Percentiles rank a stretch among this genome's conserved stretches.
These are phyloP conservation scores for Chaunax sp. DNA, from an alignment of 2,797 vertebrate genomes.

Conservation along the genomic window DNA sequence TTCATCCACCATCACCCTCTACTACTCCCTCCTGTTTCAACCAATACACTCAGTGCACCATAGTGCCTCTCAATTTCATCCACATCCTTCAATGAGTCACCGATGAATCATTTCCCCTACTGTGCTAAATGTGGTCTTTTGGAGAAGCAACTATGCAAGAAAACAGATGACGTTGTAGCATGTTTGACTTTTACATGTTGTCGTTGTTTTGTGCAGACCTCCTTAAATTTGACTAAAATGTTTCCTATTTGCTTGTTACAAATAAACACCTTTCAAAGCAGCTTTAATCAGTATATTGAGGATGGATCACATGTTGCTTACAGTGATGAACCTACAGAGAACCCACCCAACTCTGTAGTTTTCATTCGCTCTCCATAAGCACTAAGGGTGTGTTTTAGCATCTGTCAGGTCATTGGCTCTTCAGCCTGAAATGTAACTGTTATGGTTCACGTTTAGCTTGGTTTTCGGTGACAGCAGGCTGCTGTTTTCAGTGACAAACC, in stretches of 20 bases:
- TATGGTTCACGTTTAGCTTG: background rate
- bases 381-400: background rate
- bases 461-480: background rate
- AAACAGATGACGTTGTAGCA: background rate
- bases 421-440: background rate
- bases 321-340: too few relatives aligned
- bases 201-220: background rate
- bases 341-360: too few relatives aligned
- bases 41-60: slow-evolving; percentile 1
- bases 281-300: background rate
- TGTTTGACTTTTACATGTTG: background rate
- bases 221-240: too few relatives aligned
- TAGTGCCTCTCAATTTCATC: slow-evolving; percentile 28
- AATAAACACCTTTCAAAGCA: background rate
- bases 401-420: background rate
- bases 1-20: slow-evolving; percentile 35
- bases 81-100: slow-evolving; percentile 21
- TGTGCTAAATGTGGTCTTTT: background rate
- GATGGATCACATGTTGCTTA: background rate
- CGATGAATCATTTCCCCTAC: slow-evolving; percentile 24
- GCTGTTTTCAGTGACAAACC: too few relatives aligned
- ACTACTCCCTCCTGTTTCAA: background rate
- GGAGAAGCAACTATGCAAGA: background rate
- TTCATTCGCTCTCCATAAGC: too few relatives aligned
- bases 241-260: background rate